Evolutionary conservation across 1,140 invertebrate genomes (phyloP), one percentile per base, ranked within the genome.

Genomic region (Diabrotica virgifera): DNA sequence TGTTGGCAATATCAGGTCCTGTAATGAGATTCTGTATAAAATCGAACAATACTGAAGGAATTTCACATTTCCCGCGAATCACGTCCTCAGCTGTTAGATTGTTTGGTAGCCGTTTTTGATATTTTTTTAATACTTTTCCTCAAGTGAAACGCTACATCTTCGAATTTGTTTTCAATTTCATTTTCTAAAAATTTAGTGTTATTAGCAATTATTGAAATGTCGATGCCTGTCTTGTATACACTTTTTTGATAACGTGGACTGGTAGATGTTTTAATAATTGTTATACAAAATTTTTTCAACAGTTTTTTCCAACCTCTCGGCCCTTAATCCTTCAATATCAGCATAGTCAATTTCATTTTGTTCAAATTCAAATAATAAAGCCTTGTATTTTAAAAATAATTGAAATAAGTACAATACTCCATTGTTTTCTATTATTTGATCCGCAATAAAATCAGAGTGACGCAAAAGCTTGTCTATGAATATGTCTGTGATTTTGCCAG

Each of bases 31-130:
- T 68, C 57, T 52, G 57, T 50, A 76, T 68, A 64, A 77, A 78
- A 72, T 73, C 55, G 61, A 74, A 59, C 64, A 76, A 70, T 70
- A 68, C 9, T 13, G 72, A 37, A 53, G 74, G 77, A 71, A 75
- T 73, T n/a, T 70, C 67, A 46, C 76, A 76, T 69, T 77, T 73
- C 67, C 75, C 76, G 36, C 58, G 66, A 66, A 78, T 76, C 14
- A 77, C 51, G 58, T 77, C 74, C 59, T 78, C 71, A 71, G 67
- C 74, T 65, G 70, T 73, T 70, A 76, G 9, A 56, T 69, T 64
- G 10, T 52, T 53, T 65, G 72, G 62, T 40, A 75, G 68, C 5
- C 56, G 46, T 38, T 71, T 9, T 52, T 50, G 6, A 64, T 73
- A 72, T 68, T 62, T 71, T 70, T 63, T 72, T 72, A 50, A 77